Percentiles rank a stretch among this genome's conserved stretches.
Evolutionary conservation across 1,140 invertebrate species (phyloP).

Genomic region (Drosophila ambigua): DNA sequence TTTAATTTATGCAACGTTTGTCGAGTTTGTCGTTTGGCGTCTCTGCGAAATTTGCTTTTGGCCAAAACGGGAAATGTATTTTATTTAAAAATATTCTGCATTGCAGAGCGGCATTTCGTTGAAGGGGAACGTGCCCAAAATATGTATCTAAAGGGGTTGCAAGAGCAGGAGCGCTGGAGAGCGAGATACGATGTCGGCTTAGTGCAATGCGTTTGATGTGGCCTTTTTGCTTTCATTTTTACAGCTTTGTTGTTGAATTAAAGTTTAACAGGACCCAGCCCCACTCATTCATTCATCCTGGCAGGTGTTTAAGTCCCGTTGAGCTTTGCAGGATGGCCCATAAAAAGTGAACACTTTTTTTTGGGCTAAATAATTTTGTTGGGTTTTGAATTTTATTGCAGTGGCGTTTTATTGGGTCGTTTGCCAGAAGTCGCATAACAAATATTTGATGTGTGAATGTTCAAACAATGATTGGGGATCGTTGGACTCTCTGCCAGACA

Average conservation of each 20-base stretch:
- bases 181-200: conserved; percentile 31
- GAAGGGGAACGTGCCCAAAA: no score
- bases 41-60: conserved; percentile 19
- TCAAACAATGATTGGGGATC: conserved; percentile 37
- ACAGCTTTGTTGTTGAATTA: conserved; percentile 56
- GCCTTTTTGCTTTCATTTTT: conserved; percentile 45
- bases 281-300: not conserved
- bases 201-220: conserved; percentile 50
- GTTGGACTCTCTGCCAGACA: not conserved
- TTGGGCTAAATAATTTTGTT: conserved; percentile 39
- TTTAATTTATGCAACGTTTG: conserved; percentile 65
- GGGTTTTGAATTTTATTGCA: conserved; percentile 48
- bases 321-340: conserved; percentile 17
- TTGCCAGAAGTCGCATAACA: conserved; percentile 19
- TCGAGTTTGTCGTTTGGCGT: conserved; percentile 39
- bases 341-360: conserved; percentile 36
- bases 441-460: conserved; percentile 29
- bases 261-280: conserved; percentile 42
- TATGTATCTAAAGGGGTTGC: conserved; percentile 6
- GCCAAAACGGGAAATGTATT: conserved; percentile 21
- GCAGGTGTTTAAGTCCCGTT: conserved; percentile 32
- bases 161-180: no score
- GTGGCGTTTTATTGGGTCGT: conserved; percentile 43
- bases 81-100: conserved; percentile 48
- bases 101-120: conserved; percentile 9